A percentile compares a stretch with the other conserved stretches of the same genome.
phyloP scores from a whole-genome alignment of 2,113 vertebrate species.

The Calidris pygmaea region DNA sequence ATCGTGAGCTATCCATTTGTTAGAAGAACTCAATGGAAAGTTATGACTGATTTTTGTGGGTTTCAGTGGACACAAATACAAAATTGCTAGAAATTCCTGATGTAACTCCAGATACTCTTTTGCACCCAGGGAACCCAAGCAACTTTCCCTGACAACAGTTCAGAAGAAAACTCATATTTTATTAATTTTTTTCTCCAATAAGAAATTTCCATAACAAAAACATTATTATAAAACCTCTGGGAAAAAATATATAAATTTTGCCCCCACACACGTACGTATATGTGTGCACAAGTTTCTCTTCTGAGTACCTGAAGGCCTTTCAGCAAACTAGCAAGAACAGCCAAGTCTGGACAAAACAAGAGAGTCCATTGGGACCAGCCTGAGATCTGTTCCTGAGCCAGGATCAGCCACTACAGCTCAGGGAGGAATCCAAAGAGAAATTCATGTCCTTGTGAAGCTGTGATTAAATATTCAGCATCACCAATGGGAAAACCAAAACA shows the following conservation, averaged over 20 bases:
- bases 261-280: rapidly evolving
- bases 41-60: not conserved
- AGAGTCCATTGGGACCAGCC: not conserved
- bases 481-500: not conserved
- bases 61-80: not conserved
- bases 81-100: not conserved
- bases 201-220: conserved; percentile 26
- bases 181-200: not conserved
- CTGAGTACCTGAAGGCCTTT: not conserved
- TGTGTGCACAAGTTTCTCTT: not conserved
- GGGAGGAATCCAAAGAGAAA: conserved; percentile 1
- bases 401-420: not conserved
- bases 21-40: not conserved
- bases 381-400: not conserved
- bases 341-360: not conserved
- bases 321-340: not conserved
- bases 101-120: not conserved
- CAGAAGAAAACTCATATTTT: conserved; percentile 22
- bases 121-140: not conserved
- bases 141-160: not conserved
- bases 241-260: not conserved
- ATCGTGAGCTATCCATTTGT: not conserved
- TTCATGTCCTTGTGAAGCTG: not conserved
- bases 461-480: not conserved
- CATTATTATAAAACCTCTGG: not conserved